These are phyloP conservation scores for Eristalinus sepulchralis DNA, from an alignment of 2,888 invertebrate species.

Conservation along the genomic window DNA sequence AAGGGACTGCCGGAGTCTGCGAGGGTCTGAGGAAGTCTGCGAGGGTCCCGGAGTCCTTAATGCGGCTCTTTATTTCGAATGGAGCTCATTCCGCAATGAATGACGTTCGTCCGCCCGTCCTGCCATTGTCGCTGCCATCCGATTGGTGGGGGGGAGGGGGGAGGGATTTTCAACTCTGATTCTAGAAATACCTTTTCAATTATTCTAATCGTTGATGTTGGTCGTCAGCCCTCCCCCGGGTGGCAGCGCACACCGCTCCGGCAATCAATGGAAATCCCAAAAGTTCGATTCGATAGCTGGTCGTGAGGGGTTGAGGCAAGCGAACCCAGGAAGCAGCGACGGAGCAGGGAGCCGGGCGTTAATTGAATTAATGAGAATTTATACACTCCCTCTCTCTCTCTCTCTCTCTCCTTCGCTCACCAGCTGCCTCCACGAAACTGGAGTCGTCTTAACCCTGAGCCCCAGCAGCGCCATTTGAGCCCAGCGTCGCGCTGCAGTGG, in stretches of 20 bases:
- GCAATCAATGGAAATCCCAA: constrained; percentile 55
- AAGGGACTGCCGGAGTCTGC: not conserved
- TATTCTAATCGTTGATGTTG: constrained; percentile 63
- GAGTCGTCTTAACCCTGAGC: constrained; percentile 47
- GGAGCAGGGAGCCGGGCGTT: constrained; percentile 46
- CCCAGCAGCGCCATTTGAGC: constrained; percentile 26
- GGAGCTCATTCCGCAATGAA: constrained; percentile 23
- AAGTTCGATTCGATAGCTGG: constrained; percentile 57
- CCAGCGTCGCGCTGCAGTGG: not conserved
- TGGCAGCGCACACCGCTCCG: constrained; percentile 19
- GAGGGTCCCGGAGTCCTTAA: constrained; percentile 32
- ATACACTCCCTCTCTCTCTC: constrained; percentile 57
- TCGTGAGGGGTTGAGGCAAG: not conserved
- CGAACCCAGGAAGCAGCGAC: not conserved
- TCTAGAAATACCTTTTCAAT: constrained; percentile 66
- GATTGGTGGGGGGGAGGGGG: not conserved
- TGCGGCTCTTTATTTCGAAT: constrained; percentile 54
- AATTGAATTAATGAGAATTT: constrained; percentile 72
- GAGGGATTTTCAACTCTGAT: constrained; percentile 48
- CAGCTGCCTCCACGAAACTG: constrained; percentile 6
- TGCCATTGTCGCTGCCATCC: not conserved
- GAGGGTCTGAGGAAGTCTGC: not conserved
- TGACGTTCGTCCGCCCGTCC: not conserved
- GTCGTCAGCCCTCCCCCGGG: not conserved
- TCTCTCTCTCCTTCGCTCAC: not conserved